These are phyloP conservation scores for Pseudomyrmex pallidus DNA, from an alignment of 1,140 invertebrate species.

Conservation along the genomic window DNA sequence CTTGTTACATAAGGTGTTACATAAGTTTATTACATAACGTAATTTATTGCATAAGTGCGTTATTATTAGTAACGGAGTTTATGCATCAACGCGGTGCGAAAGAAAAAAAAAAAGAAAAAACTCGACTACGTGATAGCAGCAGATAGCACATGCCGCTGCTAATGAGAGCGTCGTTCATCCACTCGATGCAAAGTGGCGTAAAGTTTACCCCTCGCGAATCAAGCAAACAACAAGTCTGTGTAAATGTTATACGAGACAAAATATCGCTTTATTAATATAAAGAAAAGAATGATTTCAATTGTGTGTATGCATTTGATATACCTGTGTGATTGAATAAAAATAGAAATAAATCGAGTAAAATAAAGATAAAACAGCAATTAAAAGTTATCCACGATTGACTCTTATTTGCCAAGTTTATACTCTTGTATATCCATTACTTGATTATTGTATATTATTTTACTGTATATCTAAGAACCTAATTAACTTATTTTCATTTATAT, in stretches of 20 bases:
- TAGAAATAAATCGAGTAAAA: too few species aligned
- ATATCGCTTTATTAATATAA: not conserved
- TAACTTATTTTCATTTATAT: too few species aligned
- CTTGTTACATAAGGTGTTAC: not conserved
- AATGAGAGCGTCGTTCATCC: not conserved
- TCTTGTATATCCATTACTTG: too few species aligned
- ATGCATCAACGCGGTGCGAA: not conserved
- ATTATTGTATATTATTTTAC: too few species aligned
- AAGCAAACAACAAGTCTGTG: not conserved
- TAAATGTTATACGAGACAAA: not conserved
- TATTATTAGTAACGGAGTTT: not conserved
- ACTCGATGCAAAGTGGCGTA: not conserved
- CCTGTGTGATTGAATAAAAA: too few species aligned
- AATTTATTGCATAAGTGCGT: not conserved
- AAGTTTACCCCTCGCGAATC: not conserved
- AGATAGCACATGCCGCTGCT: not conserved
- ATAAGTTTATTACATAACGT: not conserved
- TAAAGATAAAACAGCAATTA: too few species aligned
- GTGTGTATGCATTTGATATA: too few species aligned
- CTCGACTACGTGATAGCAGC: not conserved
- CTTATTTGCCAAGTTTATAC: too few species aligned
- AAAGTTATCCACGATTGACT: too few species aligned
- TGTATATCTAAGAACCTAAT: too few species aligned
- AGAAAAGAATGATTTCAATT: not conserved
- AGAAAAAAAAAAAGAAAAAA: constrained; percentile 23